Evolutionary conservation across 2,113 vertebrate species (phyloP).

Genomic region (Ctenomys sociabilis): DNA sequence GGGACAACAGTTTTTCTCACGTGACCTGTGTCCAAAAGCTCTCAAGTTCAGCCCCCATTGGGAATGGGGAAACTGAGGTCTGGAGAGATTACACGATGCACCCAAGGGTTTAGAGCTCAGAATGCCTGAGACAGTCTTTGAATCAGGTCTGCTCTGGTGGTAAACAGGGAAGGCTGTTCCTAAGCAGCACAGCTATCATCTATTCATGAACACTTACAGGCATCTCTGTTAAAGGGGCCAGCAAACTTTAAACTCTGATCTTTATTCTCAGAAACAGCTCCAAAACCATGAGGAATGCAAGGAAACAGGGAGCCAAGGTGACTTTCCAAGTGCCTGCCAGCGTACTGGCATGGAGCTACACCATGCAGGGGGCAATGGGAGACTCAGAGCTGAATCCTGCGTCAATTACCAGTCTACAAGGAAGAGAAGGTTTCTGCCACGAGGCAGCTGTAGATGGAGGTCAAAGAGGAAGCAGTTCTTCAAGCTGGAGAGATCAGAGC

Average conservation of each 20-base stretch:
- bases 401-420: background rate
- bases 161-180: slow-evolving; percentile 15
- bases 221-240: background rate
- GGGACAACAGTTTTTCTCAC: slow-evolving; percentile 4
- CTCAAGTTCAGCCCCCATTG: background rate
- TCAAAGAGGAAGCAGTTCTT: background rate
- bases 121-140: background rate
- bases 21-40: background rate
- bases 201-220: background rate
- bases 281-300: slow-evolving; percentile 49
- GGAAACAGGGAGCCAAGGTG: background rate
- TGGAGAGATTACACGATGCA: background rate
- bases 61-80: background rate
- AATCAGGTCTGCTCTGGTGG: background rate
- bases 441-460: background rate
- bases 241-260: slow-evolving; percentile 20
- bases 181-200: background rate
- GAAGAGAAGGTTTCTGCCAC: background rate
- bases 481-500: background rate
- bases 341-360: background rate
- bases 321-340: background rate
- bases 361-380: background rate
- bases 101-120: background rate
- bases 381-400: background rate
- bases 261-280: slow-evolving; percentile 28